Percentiles rank a stretch among this genome's conserved stretches.
Conservation (phyloP, 2,797 vertebrate species). For the Melanotaenia trifasciata region DNA sequence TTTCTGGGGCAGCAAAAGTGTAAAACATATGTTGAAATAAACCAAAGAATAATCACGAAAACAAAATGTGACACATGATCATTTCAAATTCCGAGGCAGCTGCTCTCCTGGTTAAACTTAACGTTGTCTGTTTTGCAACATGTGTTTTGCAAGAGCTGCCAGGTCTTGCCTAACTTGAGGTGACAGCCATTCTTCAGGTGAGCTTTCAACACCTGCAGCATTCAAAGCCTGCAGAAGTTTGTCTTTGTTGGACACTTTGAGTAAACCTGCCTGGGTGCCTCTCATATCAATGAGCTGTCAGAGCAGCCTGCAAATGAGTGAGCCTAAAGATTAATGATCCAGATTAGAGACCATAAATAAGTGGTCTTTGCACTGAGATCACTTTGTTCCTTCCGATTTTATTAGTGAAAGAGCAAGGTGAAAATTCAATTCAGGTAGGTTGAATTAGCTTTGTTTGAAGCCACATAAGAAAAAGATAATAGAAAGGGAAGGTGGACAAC, state of each 20-base stretch:
- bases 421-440: conserved; percentile 13
- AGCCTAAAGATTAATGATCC: conserved; percentile 54
- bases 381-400: conserved; percentile 24
- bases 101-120: conserved; percentile 9
- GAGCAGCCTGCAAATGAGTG: conserved; percentile 40
- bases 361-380: conserved; percentile 67
- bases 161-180: conserved; percentile 46
- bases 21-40: conserved; percentile 3
- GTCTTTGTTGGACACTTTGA: conserved; percentile 34
- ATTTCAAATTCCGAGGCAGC: conserved; percentile 3
- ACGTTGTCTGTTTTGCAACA: conserved; percentile 25
- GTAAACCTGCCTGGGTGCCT: conserved; percentile 34
- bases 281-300: conserved; percentile 61
- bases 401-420: conserved; percentile 22
- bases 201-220: conserved; percentile 52
- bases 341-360: conserved; percentile 65
- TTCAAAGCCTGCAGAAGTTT: conserved; percentile 19
- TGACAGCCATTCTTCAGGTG: conserved; percentile 53
- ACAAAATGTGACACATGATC: background rate
- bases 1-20: conserved; percentile 15
- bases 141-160: conserved; percentile 51
- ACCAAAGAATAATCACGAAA: background rate
- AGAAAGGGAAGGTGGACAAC: conserved; percentile 4
- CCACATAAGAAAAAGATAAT: conserved; percentile 3
- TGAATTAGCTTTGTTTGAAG: background rate